These are phyloP conservation scores for Gymnorhina tibicen DNA, from an alignment of 2,113 vertebrate genomes.

Conservation along the genomic window DNA sequence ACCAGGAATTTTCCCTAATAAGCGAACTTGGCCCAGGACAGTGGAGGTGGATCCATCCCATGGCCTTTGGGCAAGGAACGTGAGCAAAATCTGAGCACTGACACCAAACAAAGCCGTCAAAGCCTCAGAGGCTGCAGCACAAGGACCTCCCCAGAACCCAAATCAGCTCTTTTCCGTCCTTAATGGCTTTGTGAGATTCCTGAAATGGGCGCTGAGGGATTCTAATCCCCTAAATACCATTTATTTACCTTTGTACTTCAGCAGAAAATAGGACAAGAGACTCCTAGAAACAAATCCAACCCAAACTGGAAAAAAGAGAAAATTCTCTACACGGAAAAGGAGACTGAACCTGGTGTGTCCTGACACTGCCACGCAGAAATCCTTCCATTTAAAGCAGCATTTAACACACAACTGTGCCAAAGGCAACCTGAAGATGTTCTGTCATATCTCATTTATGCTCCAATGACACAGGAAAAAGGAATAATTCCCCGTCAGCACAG, in stretches of 20 bases:
- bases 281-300: not conserved
- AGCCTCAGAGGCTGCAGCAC: not conserved
- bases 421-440: slow-evolving; percentile 34
- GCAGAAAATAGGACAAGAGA: not conserved
- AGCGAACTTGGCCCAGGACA: not conserved
- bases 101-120: not conserved
- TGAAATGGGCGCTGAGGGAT: not conserved
- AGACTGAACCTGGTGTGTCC: not conserved
- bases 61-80: not conserved
- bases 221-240: not conserved
- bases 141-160: not conserved
- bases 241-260: not conserved
- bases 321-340: not conserved
- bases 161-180: not conserved
- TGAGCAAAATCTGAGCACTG: not conserved
- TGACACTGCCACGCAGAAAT: not conserved
- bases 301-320: not conserved
- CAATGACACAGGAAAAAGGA: not conserved
- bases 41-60: not conserved
- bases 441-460: slow-evolving; percentile 27
- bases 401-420: slow-evolving; percentile 27
- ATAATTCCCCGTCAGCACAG: not conserved
- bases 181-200: not conserved
- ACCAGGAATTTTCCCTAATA: not conserved
- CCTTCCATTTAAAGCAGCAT: not conserved